Conservation (phyloP, 2,113 vertebrate genomes). For the Chunga burmeisteri region DNA sequence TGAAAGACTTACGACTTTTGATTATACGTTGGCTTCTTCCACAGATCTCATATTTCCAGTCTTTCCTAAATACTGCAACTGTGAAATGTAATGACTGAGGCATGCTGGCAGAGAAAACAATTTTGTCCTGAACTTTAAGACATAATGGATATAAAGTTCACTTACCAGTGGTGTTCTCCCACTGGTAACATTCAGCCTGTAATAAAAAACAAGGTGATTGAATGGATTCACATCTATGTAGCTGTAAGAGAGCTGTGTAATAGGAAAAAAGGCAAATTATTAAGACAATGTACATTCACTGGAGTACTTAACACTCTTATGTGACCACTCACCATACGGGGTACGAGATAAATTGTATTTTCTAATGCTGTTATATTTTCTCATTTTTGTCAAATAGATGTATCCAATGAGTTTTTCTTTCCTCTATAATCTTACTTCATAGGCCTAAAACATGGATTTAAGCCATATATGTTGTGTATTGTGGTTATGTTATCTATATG, state of each 20-base stretch:
- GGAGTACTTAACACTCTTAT: background rate
- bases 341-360: background rate
- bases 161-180: background rate
- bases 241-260: background rate
- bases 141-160: background rate
- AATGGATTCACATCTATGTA: background rate
- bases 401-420: background rate
- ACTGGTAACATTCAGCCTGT: constrained; percentile 3
- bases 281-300: background rate
- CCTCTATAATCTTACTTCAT: background rate
- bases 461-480: background rate
- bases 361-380: background rate
- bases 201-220: background rate
- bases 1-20: constrained; percentile 3
- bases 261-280: background rate
- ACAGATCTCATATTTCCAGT: background rate
- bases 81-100: constrained; percentile 4
- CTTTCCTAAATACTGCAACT: constrained; percentile 11
- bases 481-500: background rate
- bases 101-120: background rate
- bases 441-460: background rate
- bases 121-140: constrained; percentile 12
- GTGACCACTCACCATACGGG: background rate
- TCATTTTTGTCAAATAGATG: too few species aligned
- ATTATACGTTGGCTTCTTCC: constrained; percentile 4